phyloP scores from a whole-genome alignment of 1,140 invertebrate genomes.

The Neuroterus valhalla region DNA sequence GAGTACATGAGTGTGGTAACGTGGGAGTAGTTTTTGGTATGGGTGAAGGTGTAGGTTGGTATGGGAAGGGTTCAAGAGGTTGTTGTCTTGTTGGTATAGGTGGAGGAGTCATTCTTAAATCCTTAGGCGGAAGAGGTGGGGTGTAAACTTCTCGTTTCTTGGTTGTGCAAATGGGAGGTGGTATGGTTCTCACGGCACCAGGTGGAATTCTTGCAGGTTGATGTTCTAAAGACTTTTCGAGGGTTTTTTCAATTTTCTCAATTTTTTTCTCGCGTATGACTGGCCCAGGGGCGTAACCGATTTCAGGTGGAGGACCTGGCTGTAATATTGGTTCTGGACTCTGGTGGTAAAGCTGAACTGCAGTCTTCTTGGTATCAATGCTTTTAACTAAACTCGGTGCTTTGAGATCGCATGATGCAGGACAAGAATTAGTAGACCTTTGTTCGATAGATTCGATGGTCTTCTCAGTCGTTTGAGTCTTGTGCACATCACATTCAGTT shows the following conservation, averaged over 20 bases:
- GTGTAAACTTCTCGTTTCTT: constrained; percentile 58
- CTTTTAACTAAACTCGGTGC: constrained; percentile 75
- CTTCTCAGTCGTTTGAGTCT: constrained; percentile 66
- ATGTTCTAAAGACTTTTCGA: constrained; percentile 76
- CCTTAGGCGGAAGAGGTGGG: constrained; percentile 72
- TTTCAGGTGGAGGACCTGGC: constrained; percentile 80
- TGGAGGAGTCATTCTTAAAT: constrained; percentile 68
- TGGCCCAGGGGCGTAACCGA: constrained; percentile 77
- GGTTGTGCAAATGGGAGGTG: constrained; percentile 67
- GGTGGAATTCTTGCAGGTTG: constrained; percentile 75
- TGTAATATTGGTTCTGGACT: constrained; percentile 66
- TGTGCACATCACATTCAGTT: constrained; percentile 64
- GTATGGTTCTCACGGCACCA: constrained; percentile 74
- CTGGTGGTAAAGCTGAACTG: constrained; percentile 56
- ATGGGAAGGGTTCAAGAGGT: constrained; percentile 76
- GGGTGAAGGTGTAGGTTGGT: constrained; percentile 47
- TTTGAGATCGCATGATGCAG: constrained; percentile 72
- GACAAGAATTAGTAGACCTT: constrained; percentile 60
- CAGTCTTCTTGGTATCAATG: constrained; percentile 57
- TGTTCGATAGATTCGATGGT: constrained; percentile 68
- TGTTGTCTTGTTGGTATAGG: constrained; percentile 68
- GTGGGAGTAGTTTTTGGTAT: constrained; percentile 42
- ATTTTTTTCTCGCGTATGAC: constrained; percentile 74
- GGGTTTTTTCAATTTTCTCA: constrained; percentile 77
- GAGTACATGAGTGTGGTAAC: constrained; percentile 66